Evolutionary conservation across 2,888 invertebrate species (phyloP).

Genomic region (Leucozona laternaria): DNA sequence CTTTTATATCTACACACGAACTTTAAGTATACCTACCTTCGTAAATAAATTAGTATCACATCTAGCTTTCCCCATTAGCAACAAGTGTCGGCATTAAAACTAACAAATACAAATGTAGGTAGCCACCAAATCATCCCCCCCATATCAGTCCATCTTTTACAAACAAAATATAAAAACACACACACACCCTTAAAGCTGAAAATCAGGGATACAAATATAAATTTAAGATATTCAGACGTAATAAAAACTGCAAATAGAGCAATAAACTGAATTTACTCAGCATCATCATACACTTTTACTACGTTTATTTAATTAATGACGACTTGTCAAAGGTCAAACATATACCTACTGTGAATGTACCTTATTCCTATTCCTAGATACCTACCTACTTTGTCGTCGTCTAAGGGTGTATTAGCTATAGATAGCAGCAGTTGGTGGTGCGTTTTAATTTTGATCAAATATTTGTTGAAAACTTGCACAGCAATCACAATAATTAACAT

Average conservation of each 20-base stretch:
- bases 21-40: background rate
- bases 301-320: constrained; percentile 54
- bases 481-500: constrained; percentile 59
- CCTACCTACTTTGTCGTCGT: background rate
- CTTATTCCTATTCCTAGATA: too few relatives aligned
- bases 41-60: constrained; percentile 23
- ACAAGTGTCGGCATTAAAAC: constrained; percentile 67
- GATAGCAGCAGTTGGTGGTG: too few relatives aligned
- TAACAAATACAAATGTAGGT: constrained; percentile 52
- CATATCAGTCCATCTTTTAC: background rate
- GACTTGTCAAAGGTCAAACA: constrained; percentile 31
- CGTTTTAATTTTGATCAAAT: constrained; percentile 37
- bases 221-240: background rate
- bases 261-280: constrained; percentile 34
- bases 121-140: constrained; percentile 5
- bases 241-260: constrained; percentile 24
- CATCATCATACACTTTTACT: background rate
- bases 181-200: constrained; percentile 30
- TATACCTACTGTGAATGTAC: background rate
- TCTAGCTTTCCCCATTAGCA: constrained; percentile 50
- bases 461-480: constrained; percentile 50
- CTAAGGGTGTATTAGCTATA: background rate
- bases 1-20: background rate
- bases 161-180: constrained; percentile 7
- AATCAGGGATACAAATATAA: constrained; percentile 43